These are phyloP conservation scores for Nothoprocta perdicaria DNA, from an alignment of 2,113 vertebrate genomes.

Conservation along the genomic window DNA sequence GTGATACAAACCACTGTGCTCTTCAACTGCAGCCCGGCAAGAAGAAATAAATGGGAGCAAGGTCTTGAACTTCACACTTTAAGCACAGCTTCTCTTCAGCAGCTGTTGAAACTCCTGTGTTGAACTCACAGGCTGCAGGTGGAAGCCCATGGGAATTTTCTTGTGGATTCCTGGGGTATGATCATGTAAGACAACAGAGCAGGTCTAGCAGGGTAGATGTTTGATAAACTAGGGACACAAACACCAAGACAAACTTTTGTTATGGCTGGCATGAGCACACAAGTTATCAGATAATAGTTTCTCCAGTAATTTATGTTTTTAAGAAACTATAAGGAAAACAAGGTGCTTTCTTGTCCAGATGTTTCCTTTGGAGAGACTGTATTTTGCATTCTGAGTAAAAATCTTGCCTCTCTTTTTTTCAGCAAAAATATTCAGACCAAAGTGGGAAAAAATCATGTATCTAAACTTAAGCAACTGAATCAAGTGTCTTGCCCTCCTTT, in stretches of 20 bases:
- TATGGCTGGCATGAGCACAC: background rate
- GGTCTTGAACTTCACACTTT: background rate
- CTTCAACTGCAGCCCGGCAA: background rate
- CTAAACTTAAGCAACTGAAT: background rate
- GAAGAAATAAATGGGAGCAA: background rate
- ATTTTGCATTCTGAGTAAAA: constrained; percentile 12
- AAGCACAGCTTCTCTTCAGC: background rate
- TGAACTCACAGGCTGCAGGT: background rate
- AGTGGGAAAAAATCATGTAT: constrained; percentile 14
- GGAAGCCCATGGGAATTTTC: background rate
- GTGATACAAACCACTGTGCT: background rate
- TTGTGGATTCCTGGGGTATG: background rate
- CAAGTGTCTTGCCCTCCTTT: background rate
- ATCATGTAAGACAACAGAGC: background rate
- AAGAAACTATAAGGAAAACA: constrained; percentile 8
- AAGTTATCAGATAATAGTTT: background rate
- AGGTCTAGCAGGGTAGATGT: background rate
- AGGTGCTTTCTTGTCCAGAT: background rate
- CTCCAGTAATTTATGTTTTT: background rate
- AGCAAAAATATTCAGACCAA: constrained; percentile 9
- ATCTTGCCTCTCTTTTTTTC: background rate
- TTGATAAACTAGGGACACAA: background rate
- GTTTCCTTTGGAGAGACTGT: constrained; percentile 7
- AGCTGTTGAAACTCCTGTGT: background rate
- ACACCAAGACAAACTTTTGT: background rate